These are phyloP conservation scores for Scatophagus argus DNA, from an alignment of 2,113 vertebrate species.

Conservation along the genomic window DNA sequence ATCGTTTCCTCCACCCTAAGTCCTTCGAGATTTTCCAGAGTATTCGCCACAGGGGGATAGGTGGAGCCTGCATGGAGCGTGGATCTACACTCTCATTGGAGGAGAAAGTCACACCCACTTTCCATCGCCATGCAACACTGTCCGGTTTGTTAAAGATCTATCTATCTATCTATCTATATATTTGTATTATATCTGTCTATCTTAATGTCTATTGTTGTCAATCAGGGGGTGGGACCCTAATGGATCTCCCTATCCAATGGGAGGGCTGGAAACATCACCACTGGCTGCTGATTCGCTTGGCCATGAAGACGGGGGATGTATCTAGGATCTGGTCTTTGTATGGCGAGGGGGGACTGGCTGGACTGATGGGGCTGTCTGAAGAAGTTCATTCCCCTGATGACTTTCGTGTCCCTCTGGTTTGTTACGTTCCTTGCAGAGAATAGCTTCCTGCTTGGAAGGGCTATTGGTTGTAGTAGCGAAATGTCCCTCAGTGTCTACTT, in stretches of 20 bases:
- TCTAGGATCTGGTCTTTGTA: slow-evolving; percentile 82
- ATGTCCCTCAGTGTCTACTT: no score
- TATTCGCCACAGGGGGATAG: slow-evolving; percentile 71
- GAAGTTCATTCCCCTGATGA: slow-evolving; percentile 72
- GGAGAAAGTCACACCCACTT: slow-evolving; percentile 65
- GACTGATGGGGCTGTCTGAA: slow-evolving; percentile 80
- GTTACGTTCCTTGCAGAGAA: slow-evolving; percentile 22
- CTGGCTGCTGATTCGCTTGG: slow-evolving; percentile 89
- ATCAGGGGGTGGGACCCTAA: slow-evolving; percentile 72
- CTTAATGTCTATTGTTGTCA: slow-evolving; percentile 25
- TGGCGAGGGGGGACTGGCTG: slow-evolving; percentile 80
- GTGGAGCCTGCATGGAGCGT: slow-evolving; percentile 49
- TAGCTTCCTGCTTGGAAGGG: not conserved
- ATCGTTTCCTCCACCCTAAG: slow-evolving; percentile 89
- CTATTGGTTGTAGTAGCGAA: not conserved
- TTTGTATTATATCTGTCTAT: not conserved
- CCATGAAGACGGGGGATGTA: slow-evolving; percentile 87
- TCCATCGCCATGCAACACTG: slow-evolving; percentile 74
- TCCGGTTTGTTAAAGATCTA: slow-evolving; percentile 60
- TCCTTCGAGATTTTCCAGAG: slow-evolving; percentile 87
- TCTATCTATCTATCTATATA: slow-evolving; percentile 1
- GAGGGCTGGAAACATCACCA: slow-evolving; percentile 84
- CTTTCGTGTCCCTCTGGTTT: slow-evolving; percentile 61
- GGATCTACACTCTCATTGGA: slow-evolving; percentile 55
- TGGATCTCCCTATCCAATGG: slow-evolving; percentile 77